Conservation (phyloP, 2,113 vertebrate genomes). For the Thalassarche chlororhynchos region DNA sequence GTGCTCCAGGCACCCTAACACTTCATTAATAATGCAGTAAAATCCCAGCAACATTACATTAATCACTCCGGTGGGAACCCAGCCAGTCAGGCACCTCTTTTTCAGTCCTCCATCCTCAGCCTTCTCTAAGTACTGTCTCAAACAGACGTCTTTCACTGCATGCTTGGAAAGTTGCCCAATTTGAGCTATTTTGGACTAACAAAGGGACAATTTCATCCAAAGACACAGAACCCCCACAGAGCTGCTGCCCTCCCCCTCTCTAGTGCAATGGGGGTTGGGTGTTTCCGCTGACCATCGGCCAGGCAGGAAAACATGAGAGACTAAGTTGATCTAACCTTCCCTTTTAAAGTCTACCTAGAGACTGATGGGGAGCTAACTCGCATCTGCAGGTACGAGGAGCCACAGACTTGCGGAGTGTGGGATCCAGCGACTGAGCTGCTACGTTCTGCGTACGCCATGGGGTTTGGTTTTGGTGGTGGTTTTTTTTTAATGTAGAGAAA, state of each 20-base stretch:
- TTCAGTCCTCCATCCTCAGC: constrained; percentile 39
- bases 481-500: not conserved
- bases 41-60: constrained; percentile 60
- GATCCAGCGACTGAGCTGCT: not conserved
- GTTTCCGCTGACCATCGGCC: not conserved
- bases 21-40: constrained; percentile 67
- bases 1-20: constrained; percentile 44
- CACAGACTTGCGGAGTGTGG: accelerated
- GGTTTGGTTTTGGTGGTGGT: not conserved
- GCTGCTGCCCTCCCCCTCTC: not conserved
- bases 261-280: not conserved
- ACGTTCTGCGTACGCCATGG: accelerated
- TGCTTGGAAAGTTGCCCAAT: constrained; percentile 60
- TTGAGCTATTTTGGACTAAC: constrained; percentile 58
- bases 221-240: constrained; percentile 60
- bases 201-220: constrained; percentile 64
- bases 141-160: constrained; percentile 63
- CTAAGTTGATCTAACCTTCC: not conserved
- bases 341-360: not conserved
- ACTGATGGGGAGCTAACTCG: accelerated
- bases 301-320: not conserved
- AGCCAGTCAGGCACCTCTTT: constrained; percentile 66
- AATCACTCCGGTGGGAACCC: constrained; percentile 39
- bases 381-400: not conserved
- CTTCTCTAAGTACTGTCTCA: constrained; percentile 45